Conservation (phyloP, 1,140 invertebrate genomes). For the Saccostrea echinata region DNA sequence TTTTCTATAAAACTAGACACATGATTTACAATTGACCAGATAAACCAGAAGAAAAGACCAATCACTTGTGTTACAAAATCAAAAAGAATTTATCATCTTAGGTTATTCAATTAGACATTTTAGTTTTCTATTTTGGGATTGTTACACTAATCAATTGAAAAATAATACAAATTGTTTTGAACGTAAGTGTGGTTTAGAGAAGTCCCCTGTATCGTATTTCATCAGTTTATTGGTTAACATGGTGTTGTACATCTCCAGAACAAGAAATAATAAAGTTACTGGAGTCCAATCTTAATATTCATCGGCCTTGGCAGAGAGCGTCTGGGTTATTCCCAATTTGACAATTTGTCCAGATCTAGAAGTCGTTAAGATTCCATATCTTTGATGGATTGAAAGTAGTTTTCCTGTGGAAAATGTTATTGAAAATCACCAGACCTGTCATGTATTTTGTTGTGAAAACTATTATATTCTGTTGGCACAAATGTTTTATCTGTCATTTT, state of each 20-base stretch:
- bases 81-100: no score
- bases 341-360: background rate
- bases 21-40: no score
- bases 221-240: background rate
- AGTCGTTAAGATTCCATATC: background rate
- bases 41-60: no score
- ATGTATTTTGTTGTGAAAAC: no score
- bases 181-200: background rate
- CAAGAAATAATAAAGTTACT: background rate
- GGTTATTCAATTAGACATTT: no score
- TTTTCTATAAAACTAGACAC: no score
- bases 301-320: background rate
- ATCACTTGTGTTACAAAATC: no score
- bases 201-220: background rate
- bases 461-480: no score
- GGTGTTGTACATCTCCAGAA: background rate
- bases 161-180: no score
- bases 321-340: background rate
- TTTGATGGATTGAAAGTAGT: background rate
- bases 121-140: no score
- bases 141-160: no score
- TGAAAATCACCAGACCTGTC: background rate
- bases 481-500: no score
- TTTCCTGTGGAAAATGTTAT: background rate
- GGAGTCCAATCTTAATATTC: background rate